These are phyloP conservation scores for Enteromius radiatus DNA, from an alignment of 2,797 vertebrate species.

Conservation along the genomic window DNA sequence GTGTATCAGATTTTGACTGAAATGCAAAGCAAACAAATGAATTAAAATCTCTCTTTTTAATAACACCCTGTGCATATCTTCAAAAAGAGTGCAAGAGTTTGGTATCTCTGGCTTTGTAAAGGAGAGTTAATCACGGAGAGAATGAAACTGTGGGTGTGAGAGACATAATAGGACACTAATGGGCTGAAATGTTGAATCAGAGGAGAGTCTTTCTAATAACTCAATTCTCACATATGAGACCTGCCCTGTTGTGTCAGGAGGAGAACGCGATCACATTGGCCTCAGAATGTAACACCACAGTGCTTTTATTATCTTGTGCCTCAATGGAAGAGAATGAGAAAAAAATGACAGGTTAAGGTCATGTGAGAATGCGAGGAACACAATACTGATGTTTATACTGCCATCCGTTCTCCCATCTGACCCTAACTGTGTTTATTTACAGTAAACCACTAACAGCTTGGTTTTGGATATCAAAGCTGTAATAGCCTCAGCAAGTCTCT, in stretches of 20 bases:
- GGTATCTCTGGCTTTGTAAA: background rate
- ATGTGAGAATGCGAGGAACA: slow-evolving; percentile 31
- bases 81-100: background rate
- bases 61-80: background rate
- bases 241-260: background rate
- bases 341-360: slow-evolving; percentile 7
- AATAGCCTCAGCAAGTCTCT: slow-evolving; percentile 34
- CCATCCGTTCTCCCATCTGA: slow-evolving; percentile 35
- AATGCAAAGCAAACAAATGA: slow-evolving; percentile 20
- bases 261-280: background rate
- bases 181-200: slow-evolving; percentile 20
- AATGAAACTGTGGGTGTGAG: slow-evolving; percentile 11
- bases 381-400: slow-evolving; percentile 32
- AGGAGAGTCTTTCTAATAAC: background rate
- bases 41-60: background rate
- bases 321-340: slow-evolving; percentile 3
- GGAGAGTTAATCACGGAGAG: background rate
- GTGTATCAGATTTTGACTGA: background rate
- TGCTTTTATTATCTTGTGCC: background rate
- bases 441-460: slow-evolving; percentile 49
- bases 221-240: slow-evolving; percentile 5
- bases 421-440: slow-evolving; percentile 48
- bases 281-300: slow-evolving; percentile 18
- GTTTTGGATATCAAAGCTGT: slow-evolving; percentile 22
- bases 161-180: background rate